A percentile compares a stretch with the other conserved stretches of the same genome.
Conservation (phyloP, 1,140 invertebrate genomes). For the Drosophila teissieri region DNA sequence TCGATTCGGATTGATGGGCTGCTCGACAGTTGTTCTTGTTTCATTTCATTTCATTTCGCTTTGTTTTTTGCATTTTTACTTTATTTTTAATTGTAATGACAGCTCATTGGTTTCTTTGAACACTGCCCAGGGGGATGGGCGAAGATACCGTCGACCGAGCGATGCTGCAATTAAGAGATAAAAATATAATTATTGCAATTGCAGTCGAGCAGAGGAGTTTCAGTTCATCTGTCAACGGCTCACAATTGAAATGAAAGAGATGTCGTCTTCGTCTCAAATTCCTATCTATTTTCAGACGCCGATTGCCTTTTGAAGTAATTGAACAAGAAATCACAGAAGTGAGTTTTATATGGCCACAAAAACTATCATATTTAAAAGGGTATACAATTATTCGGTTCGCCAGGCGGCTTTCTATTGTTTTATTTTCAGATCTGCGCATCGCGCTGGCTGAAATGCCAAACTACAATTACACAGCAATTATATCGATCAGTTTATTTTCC, state of each 20-base stretch:
- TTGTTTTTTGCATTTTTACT: conserved; percentile 48
- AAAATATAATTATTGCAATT: conserved; percentile 81
- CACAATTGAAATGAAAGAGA: conserved; percentile 17
- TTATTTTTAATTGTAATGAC: conserved; percentile 82
- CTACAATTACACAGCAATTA: conserved; percentile 61
- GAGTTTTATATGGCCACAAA: no score
- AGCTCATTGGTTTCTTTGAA: conserved; percentile 82
- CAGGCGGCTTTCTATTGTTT: conserved; percentile 3
- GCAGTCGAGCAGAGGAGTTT: conserved; percentile 20
- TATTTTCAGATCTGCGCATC: conserved; percentile 53
- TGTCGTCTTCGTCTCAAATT: conserved; percentile 24
- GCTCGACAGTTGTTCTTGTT: conserved; percentile 77
- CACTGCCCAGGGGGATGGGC: conserved; percentile 10
- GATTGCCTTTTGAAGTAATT: conserved; percentile 42
- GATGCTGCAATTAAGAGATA: conserved; percentile 82
- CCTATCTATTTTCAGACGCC: conserved; percentile 19
- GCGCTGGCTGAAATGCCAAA: conserved; percentile 62
- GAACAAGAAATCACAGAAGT: conserved; percentile 12
- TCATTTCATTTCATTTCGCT: conserved; percentile 41
- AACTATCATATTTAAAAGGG: not conserved
- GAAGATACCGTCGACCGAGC: not conserved
- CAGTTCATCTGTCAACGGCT: conserved; percentile 48
- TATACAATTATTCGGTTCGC: conserved; percentile 4
- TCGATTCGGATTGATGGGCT: conserved; percentile 76
- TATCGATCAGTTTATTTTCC: conserved; percentile 51